These are phyloP conservation scores for Metacarcinus magister DNA, from an alignment of 2,888 invertebrate genomes.

Conservation along the genomic window DNA sequence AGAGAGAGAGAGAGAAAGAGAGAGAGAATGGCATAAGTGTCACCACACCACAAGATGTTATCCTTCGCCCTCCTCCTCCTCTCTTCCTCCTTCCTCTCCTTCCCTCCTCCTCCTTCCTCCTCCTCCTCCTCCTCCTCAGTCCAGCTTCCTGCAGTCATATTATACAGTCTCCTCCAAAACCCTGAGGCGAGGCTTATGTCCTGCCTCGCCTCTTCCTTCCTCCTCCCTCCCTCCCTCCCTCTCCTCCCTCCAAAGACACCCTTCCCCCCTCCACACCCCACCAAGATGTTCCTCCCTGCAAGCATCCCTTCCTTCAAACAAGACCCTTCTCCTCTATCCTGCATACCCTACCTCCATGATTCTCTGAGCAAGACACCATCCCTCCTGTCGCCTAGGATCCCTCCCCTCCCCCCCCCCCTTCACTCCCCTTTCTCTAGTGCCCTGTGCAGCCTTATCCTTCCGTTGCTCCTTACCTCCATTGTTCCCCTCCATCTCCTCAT, in stretches of 20 bases:
- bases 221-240: too few relatives aligned
- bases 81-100: slow-evolving; percentile 46
- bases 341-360: background rate
- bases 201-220: background rate
- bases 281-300: background rate
- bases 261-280: background rate
- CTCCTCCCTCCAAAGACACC: background rate
- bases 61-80: slow-evolving; percentile 35
- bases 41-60: slow-evolving; percentile 17
- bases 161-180: background rate
- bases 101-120: background rate
- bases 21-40: slow-evolving; percentile 59
- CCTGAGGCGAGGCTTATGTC: background rate
- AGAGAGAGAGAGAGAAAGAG: slow-evolving; percentile 35
- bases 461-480: background rate
- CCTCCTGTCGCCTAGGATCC: too few relatives aligned
- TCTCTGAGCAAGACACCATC: background rate
- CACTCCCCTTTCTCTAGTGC: too few relatives aligned
- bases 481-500: slow-evolving; percentile 35
- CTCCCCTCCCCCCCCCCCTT: background rate
- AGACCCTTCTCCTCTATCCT: background rate
- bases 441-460: too few relatives aligned
- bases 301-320: background rate
- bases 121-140: background rate
- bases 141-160: background rate